Base-by-base conservation (phyloP, 2,113 vertebrate genomes). In the Barnardius zonarius region DNA sequence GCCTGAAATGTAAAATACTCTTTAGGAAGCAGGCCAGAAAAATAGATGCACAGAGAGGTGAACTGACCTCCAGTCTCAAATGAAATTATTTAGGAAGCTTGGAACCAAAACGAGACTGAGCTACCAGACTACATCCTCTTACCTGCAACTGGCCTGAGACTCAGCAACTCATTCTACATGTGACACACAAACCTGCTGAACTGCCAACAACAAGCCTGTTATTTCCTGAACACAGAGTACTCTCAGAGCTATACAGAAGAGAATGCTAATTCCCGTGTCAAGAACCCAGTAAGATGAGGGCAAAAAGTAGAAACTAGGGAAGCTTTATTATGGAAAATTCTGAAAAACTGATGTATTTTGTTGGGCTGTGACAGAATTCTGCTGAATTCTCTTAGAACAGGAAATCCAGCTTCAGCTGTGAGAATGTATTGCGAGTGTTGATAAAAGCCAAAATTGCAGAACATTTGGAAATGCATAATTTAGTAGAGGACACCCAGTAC, bases 401-500 rank as follows among this genome's bases (percentile, higher is more conserved):
- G 84, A 91, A 95, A 95, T n/a, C 59, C 80, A 94, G 80, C 77
- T 82, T 95, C 90, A 92, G 95, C 88, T 91, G 94, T 43, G 86
- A 82, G 73, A 82, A 91, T 27, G 59, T 52, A 93, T 54, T 92
- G 92, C 55, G 82, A 94, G 84, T 93, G 95, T 96, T 97, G 96
- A 94, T 96, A 92, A 97, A 97, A 97, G 94, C 87, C 96, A 85
- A 95, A 97, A 95, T 64, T 93, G 96, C 92, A 96, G 95, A 95
- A 96, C 96, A 94, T 95, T 96, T 97, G 57, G 91, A 96, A 96
- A 97, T 97, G 97, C 95, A 96, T 97, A 97, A 97, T 97, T 97
- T 97, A 97, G 94, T 82, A 97, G 96, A 96, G 96, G 97, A 95
- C 97, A 96, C 86, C 88, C 92, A 85, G 97, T 94, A 95, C 80